Evolutionary conservation across 2,888 invertebrate species (phyloP).

Genomic region (Tortrix viridana): DNA sequence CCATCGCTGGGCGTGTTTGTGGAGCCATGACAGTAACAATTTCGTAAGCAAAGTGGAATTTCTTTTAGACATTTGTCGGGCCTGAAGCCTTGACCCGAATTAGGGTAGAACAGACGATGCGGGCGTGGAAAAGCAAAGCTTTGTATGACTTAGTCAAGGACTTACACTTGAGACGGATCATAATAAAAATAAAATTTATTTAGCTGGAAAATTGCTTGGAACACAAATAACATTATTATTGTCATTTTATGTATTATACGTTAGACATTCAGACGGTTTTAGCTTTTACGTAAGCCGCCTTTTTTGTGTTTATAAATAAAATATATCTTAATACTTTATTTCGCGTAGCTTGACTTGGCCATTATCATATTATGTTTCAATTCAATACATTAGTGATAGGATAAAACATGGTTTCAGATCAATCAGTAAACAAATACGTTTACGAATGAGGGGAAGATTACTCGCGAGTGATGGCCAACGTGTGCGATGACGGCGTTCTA

Average conservation of each 20-base stretch:
- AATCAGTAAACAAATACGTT: neutral
- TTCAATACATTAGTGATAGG: neutral
- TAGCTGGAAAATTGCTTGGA: conserved; percentile 4
- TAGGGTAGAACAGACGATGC: conserved; percentile 38
- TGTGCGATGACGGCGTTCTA: conserved; percentile 1
- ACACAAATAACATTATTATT: neutral
- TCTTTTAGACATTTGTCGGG: conserved; percentile 53
- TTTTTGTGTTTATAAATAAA: too few relatives aligned
- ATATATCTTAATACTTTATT: neutral
- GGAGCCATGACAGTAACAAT: conserved; percentile 48
- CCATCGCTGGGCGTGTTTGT: conserved; percentile 45
- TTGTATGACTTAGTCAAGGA: conserved; percentile 38
- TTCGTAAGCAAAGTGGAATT: conserved; percentile 49
- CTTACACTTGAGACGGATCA: conserved; percentile 16
- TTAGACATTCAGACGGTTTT: neutral
- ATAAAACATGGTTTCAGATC: conserved; percentile 2
- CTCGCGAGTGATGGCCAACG: conserved; percentile 14
- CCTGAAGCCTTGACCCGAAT: conserved; percentile 64
- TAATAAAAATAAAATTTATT: conserved; percentile 12
- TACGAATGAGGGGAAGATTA: neutral
- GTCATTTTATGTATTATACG: neutral
- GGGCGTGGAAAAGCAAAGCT: conserved; percentile 32
- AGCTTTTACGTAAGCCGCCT: too few relatives aligned
- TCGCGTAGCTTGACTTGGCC: neutral
- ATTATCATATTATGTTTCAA: neutral